These are phyloP conservation scores for Stramonita haemastoma DNA, from an alignment of 2,888 invertebrate genomes.

Conservation along the genomic window DNA sequence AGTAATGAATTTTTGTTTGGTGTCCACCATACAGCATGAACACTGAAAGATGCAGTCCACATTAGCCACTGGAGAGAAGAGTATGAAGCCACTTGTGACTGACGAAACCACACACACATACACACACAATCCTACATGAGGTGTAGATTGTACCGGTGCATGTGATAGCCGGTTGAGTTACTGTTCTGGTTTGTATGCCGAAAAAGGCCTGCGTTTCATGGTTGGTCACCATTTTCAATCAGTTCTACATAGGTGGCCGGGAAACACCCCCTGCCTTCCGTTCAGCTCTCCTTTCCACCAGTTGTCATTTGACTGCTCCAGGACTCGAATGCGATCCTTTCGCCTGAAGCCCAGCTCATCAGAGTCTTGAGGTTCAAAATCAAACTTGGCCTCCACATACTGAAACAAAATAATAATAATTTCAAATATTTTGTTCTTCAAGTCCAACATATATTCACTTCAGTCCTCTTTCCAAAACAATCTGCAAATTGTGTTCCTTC, in stretches of 20 bases:
- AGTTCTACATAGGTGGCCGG: slow-evolving; percentile 94
- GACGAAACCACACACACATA: neutral
- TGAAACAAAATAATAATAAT: slow-evolving; percentile 41
- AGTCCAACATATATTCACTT: too few relatives aligned
- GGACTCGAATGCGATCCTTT: slow-evolving; percentile 98
- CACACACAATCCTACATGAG: neutral
- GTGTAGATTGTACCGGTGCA: neutral
- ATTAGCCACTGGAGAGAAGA: neutral
- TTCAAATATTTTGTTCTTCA: too few relatives aligned
- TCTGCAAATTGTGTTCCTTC: too few relatives aligned
- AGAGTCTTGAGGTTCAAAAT: slow-evolving; percentile 97
- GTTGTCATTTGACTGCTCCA: slow-evolving; percentile 92
- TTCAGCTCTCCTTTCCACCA: slow-evolving; percentile 89
- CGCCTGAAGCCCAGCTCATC: slow-evolving; percentile 98
- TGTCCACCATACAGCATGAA: neutral
- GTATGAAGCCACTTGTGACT: neutral
- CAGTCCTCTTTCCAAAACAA: too few relatives aligned
- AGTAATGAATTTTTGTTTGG: neutral
- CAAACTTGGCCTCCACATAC: slow-evolving; percentile 95
- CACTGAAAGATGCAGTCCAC: neutral
- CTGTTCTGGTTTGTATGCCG: neutral
- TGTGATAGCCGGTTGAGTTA: neutral
- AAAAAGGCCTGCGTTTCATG: neutral
- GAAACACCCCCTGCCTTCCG: slow-evolving; percentile 89
- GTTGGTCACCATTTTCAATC: slow-evolving; percentile 21